Conservation (phyloP, 2,797 vertebrate species). For the Peromyscus eremicus region DNA sequence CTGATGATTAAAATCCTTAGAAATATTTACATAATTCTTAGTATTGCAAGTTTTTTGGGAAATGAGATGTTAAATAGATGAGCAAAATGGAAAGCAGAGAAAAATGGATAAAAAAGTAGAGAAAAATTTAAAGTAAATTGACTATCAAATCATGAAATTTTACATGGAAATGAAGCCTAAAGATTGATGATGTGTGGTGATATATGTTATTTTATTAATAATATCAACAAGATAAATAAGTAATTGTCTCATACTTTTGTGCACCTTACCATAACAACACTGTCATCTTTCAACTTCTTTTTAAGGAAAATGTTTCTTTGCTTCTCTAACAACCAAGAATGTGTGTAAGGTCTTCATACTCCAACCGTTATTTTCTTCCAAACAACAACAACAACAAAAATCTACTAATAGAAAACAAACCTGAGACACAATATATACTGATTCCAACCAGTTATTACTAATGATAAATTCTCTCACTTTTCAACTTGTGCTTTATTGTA, state of each 20-base stretch:
- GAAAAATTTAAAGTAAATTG: neutral
- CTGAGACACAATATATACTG: neutral
- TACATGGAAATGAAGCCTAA: neutral
- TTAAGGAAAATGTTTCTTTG: neutral
- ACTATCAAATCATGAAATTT: neutral
- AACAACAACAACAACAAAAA: neutral
- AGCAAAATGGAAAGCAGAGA: neutral
- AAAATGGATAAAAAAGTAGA: neutral
- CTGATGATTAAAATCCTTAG: neutral
- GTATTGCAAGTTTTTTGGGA: neutral
- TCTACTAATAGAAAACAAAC: neutral
- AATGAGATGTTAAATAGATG: neutral
- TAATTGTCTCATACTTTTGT: neutral
- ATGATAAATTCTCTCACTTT: neutral
- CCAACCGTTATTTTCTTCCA: neutral
- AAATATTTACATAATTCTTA: neutral
- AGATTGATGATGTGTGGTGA: neutral
- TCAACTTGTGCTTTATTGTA: neutral
- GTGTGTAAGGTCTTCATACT: neutral
- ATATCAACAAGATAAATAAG: neutral
- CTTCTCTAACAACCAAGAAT: neutral
- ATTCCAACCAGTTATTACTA: neutral
- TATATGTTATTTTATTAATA: neutral
- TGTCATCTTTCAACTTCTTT: neutral
- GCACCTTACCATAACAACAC: neutral